phyloP scores from a whole-genome alignment of 2,888 invertebrate species.

The Hypena proboscidalis region DNA sequence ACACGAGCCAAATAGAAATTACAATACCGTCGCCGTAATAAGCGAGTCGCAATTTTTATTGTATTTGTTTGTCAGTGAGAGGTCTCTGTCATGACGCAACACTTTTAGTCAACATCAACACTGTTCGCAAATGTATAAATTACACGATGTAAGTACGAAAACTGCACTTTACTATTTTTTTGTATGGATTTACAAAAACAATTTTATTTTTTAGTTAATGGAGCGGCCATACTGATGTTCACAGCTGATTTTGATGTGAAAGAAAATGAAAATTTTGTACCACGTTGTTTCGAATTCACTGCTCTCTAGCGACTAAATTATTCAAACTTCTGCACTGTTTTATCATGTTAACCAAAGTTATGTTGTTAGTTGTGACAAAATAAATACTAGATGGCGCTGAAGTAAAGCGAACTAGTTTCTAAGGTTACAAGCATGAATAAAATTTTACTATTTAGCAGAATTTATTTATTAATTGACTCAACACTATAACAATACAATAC shows the following conservation, averaged over 20 bases:
- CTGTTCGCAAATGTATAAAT: constrained; percentile 63
- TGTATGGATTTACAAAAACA: constrained; percentile 72
- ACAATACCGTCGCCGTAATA: constrained; percentile 51
- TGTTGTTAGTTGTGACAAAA: constrained; percentile 9
- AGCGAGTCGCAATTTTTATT: constrained; percentile 76
- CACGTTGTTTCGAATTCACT: constrained; percentile 76
- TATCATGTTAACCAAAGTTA: constrained; percentile 43
- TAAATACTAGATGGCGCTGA: constrained; percentile 21
- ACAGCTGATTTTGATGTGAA: constrained; percentile 85
- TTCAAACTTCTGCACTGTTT: constrained; percentile 48
- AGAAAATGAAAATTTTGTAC: constrained; percentile 72
- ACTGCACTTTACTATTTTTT: constrained; percentile 76
- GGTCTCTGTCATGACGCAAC: constrained; percentile 85
- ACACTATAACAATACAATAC: too few species aligned
- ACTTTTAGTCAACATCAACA: constrained; percentile 81
- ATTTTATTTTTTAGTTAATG: constrained; percentile 74
- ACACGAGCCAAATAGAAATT: constrained; percentile 61
- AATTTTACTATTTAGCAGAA: not conserved
- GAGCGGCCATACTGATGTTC: constrained; percentile 84
- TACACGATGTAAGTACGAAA: constrained; percentile 72
- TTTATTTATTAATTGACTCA: not conserved
- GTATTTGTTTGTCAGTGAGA: constrained; percentile 84
- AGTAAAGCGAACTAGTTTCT: not conserved
- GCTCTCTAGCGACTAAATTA: constrained; percentile 56
- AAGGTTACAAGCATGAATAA: not conserved